These are phyloP conservation scores for Cheilinus undulatus DNA, from an alignment of 2,113 vertebrate species.

Conservation along the genomic window DNA sequence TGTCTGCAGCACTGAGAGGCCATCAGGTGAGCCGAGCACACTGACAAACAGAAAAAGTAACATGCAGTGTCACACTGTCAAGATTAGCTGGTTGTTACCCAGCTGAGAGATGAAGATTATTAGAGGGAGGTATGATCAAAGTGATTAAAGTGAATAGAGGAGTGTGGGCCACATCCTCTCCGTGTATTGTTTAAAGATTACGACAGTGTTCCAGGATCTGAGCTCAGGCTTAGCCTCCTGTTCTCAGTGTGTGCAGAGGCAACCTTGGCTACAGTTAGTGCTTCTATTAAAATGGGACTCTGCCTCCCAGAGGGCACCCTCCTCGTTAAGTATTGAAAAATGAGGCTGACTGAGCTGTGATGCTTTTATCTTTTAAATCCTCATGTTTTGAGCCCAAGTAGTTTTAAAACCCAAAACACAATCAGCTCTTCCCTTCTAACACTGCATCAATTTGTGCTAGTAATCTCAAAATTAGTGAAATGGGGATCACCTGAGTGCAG, in stretches of 20 bases:
- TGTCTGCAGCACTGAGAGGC: conserved; percentile 8
- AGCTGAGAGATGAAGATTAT: background rate
- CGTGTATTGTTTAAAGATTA: conserved; percentile 34
- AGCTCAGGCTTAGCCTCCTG: conserved; percentile 23
- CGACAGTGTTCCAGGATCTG: conserved; percentile 41
- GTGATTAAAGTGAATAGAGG: background rate
- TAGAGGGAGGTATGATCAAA: background rate
- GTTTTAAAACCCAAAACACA: background rate
- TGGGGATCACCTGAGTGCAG: no score
- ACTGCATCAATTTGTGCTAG: no score
- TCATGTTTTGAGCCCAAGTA: background rate
- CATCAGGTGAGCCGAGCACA: background rate
- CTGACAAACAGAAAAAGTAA: conserved; percentile 1
- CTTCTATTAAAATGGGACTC: background rate
- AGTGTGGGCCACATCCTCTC: no score
- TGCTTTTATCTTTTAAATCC: background rate
- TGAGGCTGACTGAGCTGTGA: background rate
- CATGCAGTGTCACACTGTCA: background rate
- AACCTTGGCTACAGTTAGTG: background rate
- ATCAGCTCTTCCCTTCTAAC: background rate
- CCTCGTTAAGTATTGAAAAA: background rate
- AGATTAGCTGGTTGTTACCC: background rate
- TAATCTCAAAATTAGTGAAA: no score
- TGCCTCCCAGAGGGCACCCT: background rate
- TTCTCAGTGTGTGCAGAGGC: conserved; percentile 3